Base-by-base conservation (phyloP, 2,888 invertebrate genomes). In the Cantharis nigra region DNA sequence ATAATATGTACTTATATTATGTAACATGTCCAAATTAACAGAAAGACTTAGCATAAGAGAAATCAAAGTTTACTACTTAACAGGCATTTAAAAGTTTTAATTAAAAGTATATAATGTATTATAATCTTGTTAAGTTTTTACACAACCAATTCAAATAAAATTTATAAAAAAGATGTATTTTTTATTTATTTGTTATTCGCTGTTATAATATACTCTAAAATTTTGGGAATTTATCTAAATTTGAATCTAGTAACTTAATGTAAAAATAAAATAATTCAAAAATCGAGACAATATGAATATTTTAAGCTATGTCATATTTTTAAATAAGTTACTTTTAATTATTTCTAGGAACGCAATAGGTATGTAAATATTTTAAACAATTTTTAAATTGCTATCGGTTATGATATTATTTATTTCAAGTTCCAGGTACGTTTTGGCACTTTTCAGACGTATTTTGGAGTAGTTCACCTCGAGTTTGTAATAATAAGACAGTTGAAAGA, bases 361-460 rank as follows among this genome's bases (percentile, higher is more conserved):
- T 49, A 26, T 26, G 26, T 2, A n/a, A 49, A 49, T 49, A 49
- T 49, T 49, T 49, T n/a, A n/a, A 49, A n/a, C n/a, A 49, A 49
- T 0, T 13, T 13, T 33, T 4, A 33, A 13, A 33, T 13, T 4
- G 33, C 4, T 33, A 11, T 33, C 13, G 13, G 10, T n/a, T 7
- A 49, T 49, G 5, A n/a, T 2, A 49, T 30, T 30, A 10, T 33
- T 33, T 70, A 18, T 13, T 63, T 71, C 7, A 62, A n/a, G n/a
- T 30, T 73, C 18, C 23, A 74, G 74, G 70, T 26, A 69, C 30
- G 3, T 74, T 74, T 33, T 74, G 74, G 74, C 74, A 74, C n/a
- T 30, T 74, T n/a, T 74, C 74, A n/a, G 64, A 70, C 33, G 14
- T 74, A 7, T 62, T 30, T 11, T 72, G 72, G 72, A 16, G 2